phyloP scores from a whole-genome alignment of 2,888 invertebrate genomes.

The Drosophila longiperda region DNA sequence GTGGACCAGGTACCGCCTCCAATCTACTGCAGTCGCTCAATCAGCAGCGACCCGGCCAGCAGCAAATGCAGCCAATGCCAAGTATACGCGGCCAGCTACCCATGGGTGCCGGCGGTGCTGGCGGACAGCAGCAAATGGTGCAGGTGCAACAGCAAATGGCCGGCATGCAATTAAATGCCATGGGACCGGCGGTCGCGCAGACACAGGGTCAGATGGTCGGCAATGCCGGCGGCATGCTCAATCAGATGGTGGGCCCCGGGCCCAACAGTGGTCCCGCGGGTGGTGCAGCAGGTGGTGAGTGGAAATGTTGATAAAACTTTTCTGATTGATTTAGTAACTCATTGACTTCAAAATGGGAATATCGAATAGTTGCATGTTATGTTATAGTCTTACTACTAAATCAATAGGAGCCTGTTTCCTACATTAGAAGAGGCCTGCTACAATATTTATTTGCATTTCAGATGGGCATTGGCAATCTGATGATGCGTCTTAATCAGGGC shows the following conservation, averaged over 20 bases:
- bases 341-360: background rate
- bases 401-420: too few relatives aligned
- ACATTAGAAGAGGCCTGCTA: too few relatives aligned
- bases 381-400: too few relatives aligned
- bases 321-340: background rate
- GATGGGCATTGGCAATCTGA: constrained; percentile 83
- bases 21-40: constrained; percentile 91
- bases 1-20: constrained; percentile 86
- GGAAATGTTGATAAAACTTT: background rate
- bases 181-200: constrained; percentile 64
- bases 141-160: constrained; percentile 84
- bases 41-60: constrained; percentile 85
- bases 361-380: background rate
- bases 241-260: constrained; percentile 80
- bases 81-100: constrained; percentile 85
- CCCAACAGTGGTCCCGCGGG: constrained; percentile 84
- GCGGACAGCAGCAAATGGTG: constrained; percentile 78
- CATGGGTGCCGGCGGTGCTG: constrained; percentile 73
- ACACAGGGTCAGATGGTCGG: constrained; percentile 76
- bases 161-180: constrained; percentile 51
- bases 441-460: constrained; percentile 29
- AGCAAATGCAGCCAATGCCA: constrained; percentile 77
- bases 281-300: constrained; percentile 58
- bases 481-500: constrained; percentile 85
- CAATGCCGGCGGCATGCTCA: constrained; percentile 74